phyloP scores from a whole-genome alignment of 2,888 invertebrate species.

The Cheilosia vulpina region DNA sequence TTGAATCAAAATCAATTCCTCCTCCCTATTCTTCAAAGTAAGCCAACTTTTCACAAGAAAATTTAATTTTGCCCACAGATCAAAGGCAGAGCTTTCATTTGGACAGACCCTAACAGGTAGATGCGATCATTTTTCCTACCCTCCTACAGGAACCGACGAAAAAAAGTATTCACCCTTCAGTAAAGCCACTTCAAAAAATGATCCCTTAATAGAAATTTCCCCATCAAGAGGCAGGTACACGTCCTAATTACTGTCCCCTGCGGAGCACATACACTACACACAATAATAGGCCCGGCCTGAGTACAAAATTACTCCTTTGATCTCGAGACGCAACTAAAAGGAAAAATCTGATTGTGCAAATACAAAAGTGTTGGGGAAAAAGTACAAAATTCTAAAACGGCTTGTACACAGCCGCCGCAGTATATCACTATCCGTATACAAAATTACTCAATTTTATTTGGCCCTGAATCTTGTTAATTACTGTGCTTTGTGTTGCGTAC shows the following conservation, averaged over 20 bases:
- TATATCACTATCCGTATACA: not conserved
- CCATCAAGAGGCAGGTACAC: not conserved
- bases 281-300: not conserved
- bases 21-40: no score
- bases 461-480: conserved; percentile 47
- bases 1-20: no score
- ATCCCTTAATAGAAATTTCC: not conserved
- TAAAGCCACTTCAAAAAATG: not conserved
- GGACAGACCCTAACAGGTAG: no score
- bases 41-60: no score
- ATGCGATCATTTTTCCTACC: no score
- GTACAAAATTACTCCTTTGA: conserved; percentile 14
- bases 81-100: no score
- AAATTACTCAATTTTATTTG: conserved; percentile 30
- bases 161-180: not conserved
- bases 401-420: not conserved
- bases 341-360: conserved; percentile 63
- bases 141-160: not conserved
- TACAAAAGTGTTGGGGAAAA: conserved; percentile 44
- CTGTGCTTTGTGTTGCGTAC: conserved; percentile 30
- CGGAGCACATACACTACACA: not conserved
- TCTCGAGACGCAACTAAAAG: not conserved
- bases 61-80: no score
- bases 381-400: not conserved
- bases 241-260: not conserved